Evolutionary conservation across 2,113 vertebrate genomes (phyloP), one percentile per base, ranked within the genome.

Genomic region (Sinocyclocheilus maitianheensis): DNA sequence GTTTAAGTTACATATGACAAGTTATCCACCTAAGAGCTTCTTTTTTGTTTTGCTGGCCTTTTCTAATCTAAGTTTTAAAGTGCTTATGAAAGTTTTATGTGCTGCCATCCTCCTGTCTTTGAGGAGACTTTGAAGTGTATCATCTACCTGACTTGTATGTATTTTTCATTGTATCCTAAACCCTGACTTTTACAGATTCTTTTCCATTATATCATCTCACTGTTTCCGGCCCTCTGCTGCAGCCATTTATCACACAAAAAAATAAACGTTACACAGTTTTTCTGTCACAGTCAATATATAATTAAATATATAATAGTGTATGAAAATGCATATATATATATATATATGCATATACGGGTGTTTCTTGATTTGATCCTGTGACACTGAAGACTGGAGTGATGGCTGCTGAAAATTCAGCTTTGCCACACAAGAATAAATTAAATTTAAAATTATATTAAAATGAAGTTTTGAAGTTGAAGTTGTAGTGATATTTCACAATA

Each of bases 21-120:
- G 90, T 91, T 90, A 89, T 92, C 87, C 76, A 46, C 60, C 76
- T 40, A 77, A 92, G 91, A 90, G 88, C 90, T 91, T 89, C 84
- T 83, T 92, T 92, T 90, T 91, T 94, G 92, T 93, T 94, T 93
- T 91, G 77, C 78, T 85, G 87, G 75, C 60, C 85, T 88, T 89
- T 89, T 94, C 92, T 91, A 92, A 94, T 93, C 92, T 90, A 88
- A 82, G 84, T 91, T 94, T 93, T 94, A 94, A 91, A 94, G 92
- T 92, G 91, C 90, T 86, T 84, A 92, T 92, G 88, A 91, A 91
- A 92, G 55, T 91, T 91, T 94, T 82, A 95, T 92, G 87, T 7
- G 26, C 46, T 77, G 48, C 75, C 77, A 89, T 89, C 87, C 90
- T 90, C 89, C 89, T 90, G 90, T 87, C 89, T 93, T 92, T 90